Evolutionary conservation across 2,888 invertebrate genomes (phyloP), one percentile per base, ranked within the genome.

Genomic region (Thereva unica): DNA sequence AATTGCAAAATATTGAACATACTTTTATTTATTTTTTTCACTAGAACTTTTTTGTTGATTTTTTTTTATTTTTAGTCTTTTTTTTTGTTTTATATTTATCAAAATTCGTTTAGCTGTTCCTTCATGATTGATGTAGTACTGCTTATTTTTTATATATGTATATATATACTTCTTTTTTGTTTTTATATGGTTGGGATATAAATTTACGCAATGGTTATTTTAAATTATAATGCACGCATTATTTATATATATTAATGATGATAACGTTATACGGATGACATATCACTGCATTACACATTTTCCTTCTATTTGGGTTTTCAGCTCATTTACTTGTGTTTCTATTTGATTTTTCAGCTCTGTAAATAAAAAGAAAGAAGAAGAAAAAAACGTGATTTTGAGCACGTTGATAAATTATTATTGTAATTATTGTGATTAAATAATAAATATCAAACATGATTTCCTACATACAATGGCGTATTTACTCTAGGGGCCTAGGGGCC

Each of bases 291-390:
- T 89, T 84, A 91, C 92, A 87, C 94, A 94, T 87, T 93, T 94
- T 86, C 93, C 94, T 87, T 95, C 95, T 84, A 95, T 91, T 86
- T 94, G 93, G 82, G 93, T 89, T 86, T 95, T 95, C 84, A 95
- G 87, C 87, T 95, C 95, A 84, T 91, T 95, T 85, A 95, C 94
- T 89, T 95, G 95, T 83, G 93, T 91, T 86, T 95, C 95, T 87
- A 95, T 90, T 85, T 93, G 92, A 86, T 95, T 95, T 89, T 95
- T 95, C 88, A 95, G 85, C 86, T 95, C 95, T 95, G n/a, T n/a
- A n/a, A n/a, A n/a, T n/a, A n/a, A n/a, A n/a, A n/a, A n/a, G n/a
- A n/a, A n/a, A n/a, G 92, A 76, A 92, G 91, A 79, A 78, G 80
- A 78, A 78, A 10, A 64, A n/a, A 44, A 49, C 1, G 9, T 42